phyloP scores from a whole-genome alignment of 2,797 vertebrate genomes.

The Epinephelus malabaricus region DNA sequence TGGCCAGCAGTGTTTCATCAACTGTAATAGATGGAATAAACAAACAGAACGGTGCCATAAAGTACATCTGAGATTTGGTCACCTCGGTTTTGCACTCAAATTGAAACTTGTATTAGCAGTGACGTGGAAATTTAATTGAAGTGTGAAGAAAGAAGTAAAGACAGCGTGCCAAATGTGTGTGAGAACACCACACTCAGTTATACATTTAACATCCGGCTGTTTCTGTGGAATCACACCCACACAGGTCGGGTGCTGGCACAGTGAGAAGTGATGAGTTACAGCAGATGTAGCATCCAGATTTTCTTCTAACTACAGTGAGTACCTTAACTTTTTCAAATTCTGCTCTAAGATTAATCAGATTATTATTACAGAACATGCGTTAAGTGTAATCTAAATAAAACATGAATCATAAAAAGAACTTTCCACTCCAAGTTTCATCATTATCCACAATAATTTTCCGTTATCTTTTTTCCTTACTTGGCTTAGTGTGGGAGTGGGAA shows the following conservation, averaged over 20 bases:
- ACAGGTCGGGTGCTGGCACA: background rate
- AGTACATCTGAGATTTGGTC: background rate
- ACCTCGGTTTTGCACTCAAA: background rate
- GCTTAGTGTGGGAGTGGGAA: no score
- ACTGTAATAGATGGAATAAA: background rate
- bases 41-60: background rate
- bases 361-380: background rate
- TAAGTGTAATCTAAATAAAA: background rate
- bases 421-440: no score
- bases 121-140: background rate
- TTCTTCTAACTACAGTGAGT: background rate
- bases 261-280: background rate
- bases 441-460: no score
- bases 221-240: constrained; percentile 26
- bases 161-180: background rate
- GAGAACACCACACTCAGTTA: background rate
- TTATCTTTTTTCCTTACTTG: no score
- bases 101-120: background rate
- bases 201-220: background rate
- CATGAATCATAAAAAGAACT: no score
- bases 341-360: background rate
- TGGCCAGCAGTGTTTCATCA: background rate
- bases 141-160: no score
- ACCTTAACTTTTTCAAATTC: background rate
- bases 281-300: background rate